Conservation (phyloP, 2,888 invertebrate species). For the Hesperia comma region DNA sequence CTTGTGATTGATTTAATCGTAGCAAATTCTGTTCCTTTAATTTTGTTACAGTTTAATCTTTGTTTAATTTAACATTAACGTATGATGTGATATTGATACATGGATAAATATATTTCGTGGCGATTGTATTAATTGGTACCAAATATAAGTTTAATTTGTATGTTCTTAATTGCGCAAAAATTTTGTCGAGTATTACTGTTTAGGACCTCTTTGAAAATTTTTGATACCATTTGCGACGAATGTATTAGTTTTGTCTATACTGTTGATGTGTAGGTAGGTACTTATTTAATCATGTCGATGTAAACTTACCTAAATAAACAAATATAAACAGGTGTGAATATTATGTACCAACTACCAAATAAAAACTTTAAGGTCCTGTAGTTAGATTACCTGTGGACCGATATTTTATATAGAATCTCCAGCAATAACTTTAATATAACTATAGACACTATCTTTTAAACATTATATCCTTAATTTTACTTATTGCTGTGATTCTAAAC, state of each 20-base stretch:
- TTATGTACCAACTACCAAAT: constrained; percentile 1
- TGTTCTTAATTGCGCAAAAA: not conserved
- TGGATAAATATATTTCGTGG: not conserved
- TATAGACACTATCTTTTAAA: constrained; percentile 7
- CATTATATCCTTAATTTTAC: constrained; percentile 13
- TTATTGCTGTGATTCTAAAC: constrained; percentile 53
- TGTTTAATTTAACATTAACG: constrained; percentile 22
- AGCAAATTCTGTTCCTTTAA: constrained; percentile 13
- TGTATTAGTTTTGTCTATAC: not conserved
- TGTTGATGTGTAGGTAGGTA: no score
- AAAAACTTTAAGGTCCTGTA: not conserved
- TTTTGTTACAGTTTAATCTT: constrained; percentile 22
- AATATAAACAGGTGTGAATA: not conserved
- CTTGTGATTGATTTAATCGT: constrained; percentile 29
- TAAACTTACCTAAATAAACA: not conserved
- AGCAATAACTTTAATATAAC: constrained; percentile 1
- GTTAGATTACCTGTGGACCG: not conserved
- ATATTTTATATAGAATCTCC: constrained; percentile 14
- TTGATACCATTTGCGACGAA: not conserved
- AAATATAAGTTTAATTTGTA: not conserved
- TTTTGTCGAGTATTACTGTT: not conserved
- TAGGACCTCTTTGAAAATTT: not conserved
- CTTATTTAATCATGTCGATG: no score
- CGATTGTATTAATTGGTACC: not conserved
- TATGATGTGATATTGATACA: constrained; percentile 20